These are phyloP conservation scores for Scaptomyza montana DNA, from an alignment of 1,140 invertebrate genomes.

Conservation along the genomic window DNA sequence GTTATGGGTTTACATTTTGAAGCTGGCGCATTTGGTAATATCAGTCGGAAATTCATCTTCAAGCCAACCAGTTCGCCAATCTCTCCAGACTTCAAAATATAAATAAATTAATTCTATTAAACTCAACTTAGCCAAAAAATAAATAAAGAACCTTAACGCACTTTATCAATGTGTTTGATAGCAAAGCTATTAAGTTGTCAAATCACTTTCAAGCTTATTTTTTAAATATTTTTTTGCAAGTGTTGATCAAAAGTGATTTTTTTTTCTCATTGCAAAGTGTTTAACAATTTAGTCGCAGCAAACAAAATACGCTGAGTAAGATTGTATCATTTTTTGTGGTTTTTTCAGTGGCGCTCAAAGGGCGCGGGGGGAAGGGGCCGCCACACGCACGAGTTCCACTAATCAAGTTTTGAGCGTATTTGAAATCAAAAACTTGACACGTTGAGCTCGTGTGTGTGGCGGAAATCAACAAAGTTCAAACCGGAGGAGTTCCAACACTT, in stretches of 20 bases:
- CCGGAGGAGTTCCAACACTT: neutral
- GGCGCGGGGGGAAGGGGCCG: too few relatives aligned
- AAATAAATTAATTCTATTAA: too few relatives aligned
- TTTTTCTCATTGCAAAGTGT: neutral
- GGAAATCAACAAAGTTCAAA: constrained; percentile 7
- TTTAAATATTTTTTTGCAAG: neutral
- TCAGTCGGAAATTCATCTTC: constrained; percentile 75
- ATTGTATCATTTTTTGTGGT: neutral
- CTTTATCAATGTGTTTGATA: neutral
- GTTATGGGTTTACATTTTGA: constrained; percentile 68
- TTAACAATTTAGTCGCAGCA: neutral
- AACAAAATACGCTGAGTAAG: neutral
- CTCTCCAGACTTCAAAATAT: neutral
- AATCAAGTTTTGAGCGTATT: constrained; percentile 75
- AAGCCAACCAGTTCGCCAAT: constrained; percentile 69
- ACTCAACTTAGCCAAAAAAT: too few relatives aligned
- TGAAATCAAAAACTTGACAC: constrained; percentile 75
- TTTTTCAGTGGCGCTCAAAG: neutral
- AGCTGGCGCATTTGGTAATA: constrained; percentile 66
- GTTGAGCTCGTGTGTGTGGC: constrained; percentile 72
- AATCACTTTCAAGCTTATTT: neutral
- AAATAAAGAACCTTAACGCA: neutral
- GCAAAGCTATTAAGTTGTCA: neutral
- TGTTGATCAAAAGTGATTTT: neutral
- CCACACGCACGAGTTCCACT: constrained; percentile 68